Evolutionary conservation across 37 sponge, comb jelly and placozoan species (phyloP).

Genomic region (Mnemiopsis leidyi): DNA sequence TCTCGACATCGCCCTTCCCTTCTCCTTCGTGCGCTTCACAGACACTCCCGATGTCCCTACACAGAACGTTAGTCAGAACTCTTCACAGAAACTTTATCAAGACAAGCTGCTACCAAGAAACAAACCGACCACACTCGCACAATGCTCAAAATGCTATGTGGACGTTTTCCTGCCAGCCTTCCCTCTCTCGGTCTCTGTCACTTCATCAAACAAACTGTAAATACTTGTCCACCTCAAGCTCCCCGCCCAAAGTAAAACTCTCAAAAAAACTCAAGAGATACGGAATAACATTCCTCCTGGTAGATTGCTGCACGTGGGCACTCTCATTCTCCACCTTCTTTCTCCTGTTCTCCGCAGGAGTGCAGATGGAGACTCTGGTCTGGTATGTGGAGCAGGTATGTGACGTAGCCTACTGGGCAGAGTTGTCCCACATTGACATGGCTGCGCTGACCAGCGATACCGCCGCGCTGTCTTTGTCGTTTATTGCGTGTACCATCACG

Average conservation of each 20-base stretch:
- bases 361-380: constrained; percentile 35
- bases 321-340: background rate
- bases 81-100: background rate
- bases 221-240: background rate
- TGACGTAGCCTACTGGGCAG: constrained; percentile 22
- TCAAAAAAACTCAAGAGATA: constrained; percentile 9
- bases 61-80: background rate
- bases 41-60: background rate
- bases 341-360: background rate
- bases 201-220: background rate
- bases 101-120: no score
- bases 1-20: no score
- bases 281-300: background rate
- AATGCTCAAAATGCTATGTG: background rate
- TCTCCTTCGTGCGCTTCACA: no score
- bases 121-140: background rate
- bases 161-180: background rate
- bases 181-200: background rate
- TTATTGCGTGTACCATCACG: background rate
- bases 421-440: background rate
- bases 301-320: constrained; percentile 47
- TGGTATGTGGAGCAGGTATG: background rate
- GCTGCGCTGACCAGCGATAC: background rate
- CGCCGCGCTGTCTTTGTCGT: constrained; percentile 1
- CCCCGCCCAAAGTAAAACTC: background rate